Conservation (phyloP, 2,888 invertebrate species). For the Muschampia plurimacula region DNA sequence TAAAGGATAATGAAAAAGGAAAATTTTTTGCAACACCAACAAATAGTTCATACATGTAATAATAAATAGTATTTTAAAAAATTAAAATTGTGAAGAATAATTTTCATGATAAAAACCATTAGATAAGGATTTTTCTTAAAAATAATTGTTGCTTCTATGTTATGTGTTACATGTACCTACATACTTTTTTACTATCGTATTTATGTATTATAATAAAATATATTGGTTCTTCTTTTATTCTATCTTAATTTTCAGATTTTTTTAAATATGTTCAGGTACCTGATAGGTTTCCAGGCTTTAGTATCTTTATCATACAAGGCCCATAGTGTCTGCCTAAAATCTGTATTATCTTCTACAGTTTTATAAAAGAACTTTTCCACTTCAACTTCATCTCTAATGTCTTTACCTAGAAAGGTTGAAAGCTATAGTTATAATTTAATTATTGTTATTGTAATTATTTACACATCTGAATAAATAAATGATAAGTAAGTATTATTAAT, state of each 20-base stretch:
- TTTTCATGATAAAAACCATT: no score
- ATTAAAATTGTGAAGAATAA: no score
- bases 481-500: no score
- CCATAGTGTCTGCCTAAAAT: constrained; percentile 56
- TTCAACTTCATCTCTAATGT: constrained; percentile 52
- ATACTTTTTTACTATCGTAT: background rate
- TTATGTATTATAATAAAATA: no score
- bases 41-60: no score
- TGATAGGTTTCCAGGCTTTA: constrained; percentile 60
- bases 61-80: no score
- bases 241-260: background rate
- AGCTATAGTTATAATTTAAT: background rate
- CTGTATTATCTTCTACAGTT: constrained; percentile 33
- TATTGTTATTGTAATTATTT: background rate
- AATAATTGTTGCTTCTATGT: no score
- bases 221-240: background rate
- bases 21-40: no score
- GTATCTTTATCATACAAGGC: constrained; percentile 51
- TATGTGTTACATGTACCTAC: background rate
- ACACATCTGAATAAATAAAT: no score
- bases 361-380: constrained; percentile 55
- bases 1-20: no score
- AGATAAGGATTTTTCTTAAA: no score
- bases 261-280: constrained; percentile 50
- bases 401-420: constrained; percentile 53